These are phyloP conservation scores for Fistularia commersonii DNA, from an alignment of 2,797 vertebrate species.

Conservation along the genomic window DNA sequence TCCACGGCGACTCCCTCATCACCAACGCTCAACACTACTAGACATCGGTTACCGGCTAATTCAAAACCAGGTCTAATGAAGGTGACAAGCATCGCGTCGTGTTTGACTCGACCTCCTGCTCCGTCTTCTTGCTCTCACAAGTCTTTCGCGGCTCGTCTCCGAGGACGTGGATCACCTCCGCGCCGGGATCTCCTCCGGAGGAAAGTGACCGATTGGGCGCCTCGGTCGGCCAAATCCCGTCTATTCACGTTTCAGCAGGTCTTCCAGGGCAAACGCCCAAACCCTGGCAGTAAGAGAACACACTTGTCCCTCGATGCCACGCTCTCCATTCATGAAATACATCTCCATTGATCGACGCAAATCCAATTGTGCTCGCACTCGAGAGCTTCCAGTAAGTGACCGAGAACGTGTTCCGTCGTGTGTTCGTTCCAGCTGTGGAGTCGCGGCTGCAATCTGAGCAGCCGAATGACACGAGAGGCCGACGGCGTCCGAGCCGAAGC, in stretches of 20 bases:
- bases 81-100: conserved; percentile 45
- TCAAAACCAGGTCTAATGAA: conserved; percentile 57
- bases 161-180: conserved; percentile 31
- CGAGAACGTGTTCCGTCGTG: conserved; percentile 40
- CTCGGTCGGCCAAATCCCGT: conserved; percentile 16
- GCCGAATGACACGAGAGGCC: conserved; percentile 16
- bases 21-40: conserved; percentile 13
- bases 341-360: conserved; percentile 50
- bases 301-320: no score
- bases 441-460: conserved; percentile 19
- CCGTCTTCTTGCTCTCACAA: conserved; percentile 3
- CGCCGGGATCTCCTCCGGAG: conserved; percentile 25
- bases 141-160: conserved; percentile 13
- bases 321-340: conserved; percentile 43
- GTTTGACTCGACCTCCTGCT: not conserved
- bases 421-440: conserved; percentile 16
- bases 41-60: conserved; percentile 31
- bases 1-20: conserved; percentile 47
- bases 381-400: conserved; percentile 47
- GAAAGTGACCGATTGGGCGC: conserved; percentile 24
- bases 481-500: no score
- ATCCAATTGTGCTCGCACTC: conserved; percentile 35
- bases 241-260: conserved; percentile 5
- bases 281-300: no score
- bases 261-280: no score